phyloP scores from a whole-genome alignment of 2,797 vertebrate genomes.

The Xenentodon cancila region DNA sequence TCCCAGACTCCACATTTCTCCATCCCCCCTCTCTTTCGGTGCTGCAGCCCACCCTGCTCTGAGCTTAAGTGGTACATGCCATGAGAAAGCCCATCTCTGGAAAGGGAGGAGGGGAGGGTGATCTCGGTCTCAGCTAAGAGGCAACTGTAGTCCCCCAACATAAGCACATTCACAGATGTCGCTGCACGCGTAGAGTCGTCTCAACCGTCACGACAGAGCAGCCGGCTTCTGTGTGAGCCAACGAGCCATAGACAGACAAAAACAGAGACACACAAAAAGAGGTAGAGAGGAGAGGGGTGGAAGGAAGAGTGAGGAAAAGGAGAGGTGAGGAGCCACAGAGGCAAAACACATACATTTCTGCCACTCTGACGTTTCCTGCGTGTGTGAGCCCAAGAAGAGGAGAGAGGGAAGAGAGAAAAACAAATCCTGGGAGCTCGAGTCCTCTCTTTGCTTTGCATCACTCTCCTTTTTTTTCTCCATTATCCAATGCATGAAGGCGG shows the following conservation, averaged over 20 bases:
- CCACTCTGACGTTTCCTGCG: constrained; percentile 65
- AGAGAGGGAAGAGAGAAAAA: constrained; percentile 45
- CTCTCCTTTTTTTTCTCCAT: constrained; percentile 40
- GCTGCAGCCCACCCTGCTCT: constrained; percentile 85
- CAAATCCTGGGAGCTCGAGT: constrained; percentile 53
- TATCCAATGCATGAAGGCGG: constrained; percentile 67
- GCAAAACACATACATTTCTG: constrained; percentile 61
- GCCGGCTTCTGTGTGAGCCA: constrained; percentile 41
- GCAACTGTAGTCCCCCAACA: constrained; percentile 84
- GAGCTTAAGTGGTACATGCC: constrained; percentile 90
- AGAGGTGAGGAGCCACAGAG: constrained; percentile 61
- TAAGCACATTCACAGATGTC: constrained; percentile 87
- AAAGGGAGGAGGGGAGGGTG: constrained; percentile 75
- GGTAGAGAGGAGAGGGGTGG: constrained; percentile 38
- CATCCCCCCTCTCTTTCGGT: constrained; percentile 57
- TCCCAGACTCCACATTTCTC: constrained; percentile 34
- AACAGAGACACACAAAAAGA: constrained; percentile 53
- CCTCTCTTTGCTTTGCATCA: constrained; percentile 44
- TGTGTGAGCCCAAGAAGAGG: constrained; percentile 53
- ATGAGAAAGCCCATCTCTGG: constrained; percentile 81
- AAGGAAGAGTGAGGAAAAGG: constrained; percentile 56
- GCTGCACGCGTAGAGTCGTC: constrained; percentile 67
- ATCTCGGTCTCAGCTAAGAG: constrained; percentile 81
- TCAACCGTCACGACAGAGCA: constrained; percentile 64
- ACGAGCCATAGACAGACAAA: constrained; percentile 34